phyloP scores from a whole-genome alignment of 2,888 invertebrate species.

The Ctenicera cuprea region DNA sequence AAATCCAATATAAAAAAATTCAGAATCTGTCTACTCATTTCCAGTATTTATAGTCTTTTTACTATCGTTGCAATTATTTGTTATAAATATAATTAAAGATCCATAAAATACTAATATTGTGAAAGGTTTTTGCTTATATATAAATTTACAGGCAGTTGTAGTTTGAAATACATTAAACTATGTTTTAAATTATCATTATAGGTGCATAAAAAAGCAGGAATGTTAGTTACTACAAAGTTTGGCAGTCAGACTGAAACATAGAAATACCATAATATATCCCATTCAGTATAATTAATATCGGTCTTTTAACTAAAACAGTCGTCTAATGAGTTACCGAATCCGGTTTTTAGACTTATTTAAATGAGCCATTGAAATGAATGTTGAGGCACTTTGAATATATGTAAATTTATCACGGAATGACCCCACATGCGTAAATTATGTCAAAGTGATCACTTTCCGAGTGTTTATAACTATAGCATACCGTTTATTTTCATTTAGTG shows the following conservation, averaged over 20 bases:
- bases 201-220: background rate
- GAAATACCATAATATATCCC: slow-evolving; percentile 53
- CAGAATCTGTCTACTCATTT: too few relatives aligned
- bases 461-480: slow-evolving; percentile 23
- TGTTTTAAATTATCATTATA: background rate
- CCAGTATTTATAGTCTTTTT: too few relatives aligned
- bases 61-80: too few relatives aligned
- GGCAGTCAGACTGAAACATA: slow-evolving; percentile 6
- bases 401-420: slow-evolving; percentile 60
- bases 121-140: background rate
- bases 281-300: slow-evolving; percentile 62
- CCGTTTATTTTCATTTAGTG: slow-evolving; percentile 31
- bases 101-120: background rate
- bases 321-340: slow-evolving; percentile 63
- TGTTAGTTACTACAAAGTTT: slow-evolving; percentile 4
- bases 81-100: background rate
- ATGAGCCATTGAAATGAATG: slow-evolving; percentile 63
- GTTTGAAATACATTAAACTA: background rate
- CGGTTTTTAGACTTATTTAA: slow-evolving; percentile 64
- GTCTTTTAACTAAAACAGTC: slow-evolving; percentile 61
- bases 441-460: slow-evolving; percentile 36
- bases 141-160: background rate
- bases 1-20: too few relatives aligned
- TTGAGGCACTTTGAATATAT: slow-evolving; percentile 61
- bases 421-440: slow-evolving; percentile 55